Evolutionary conservation across 1,140 invertebrate genomes (phyloP).

Genomic region (Brachionus rotundiformis): DNA sequence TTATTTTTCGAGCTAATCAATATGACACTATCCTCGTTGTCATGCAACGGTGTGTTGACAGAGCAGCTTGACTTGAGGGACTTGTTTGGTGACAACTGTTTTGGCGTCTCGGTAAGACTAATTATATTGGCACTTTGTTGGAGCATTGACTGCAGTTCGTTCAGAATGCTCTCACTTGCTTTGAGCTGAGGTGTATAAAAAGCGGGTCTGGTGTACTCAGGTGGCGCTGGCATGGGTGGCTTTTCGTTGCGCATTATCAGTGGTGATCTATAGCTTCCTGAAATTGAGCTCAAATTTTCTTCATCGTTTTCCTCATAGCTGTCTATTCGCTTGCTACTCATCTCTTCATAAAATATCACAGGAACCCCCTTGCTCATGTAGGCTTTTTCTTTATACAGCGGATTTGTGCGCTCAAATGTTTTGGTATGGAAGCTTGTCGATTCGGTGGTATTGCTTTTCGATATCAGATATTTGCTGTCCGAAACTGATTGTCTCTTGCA

Average conservation of each 20-base stretch:
- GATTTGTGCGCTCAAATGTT: constrained; percentile 4
- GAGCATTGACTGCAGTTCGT: constrained; percentile 34
- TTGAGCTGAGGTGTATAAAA: constrained; percentile 9
- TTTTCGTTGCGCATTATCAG: constrained; percentile 35
- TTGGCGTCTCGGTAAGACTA: constrained; percentile 14
- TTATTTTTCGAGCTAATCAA: constrained; percentile 7
- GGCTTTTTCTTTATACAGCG: constrained; percentile 33
- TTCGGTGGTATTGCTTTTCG: constrained; percentile 26
- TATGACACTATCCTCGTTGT: not conserved
- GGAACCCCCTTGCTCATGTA: constrained; percentile 48
- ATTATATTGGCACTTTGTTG: constrained; percentile 47
- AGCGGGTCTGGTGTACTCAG: not conserved
- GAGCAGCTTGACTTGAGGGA: constrained; percentile 4
- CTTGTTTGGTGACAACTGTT: not conserved
- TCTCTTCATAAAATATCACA: constrained; percentile 50
- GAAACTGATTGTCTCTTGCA: constrained; percentile 13
- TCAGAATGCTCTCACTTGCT: constrained; percentile 33
- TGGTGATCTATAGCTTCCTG: constrained; percentile 5
- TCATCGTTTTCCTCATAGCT: constrained; percentile 27
- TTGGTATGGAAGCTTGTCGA: not conserved
- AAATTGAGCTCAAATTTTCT: not conserved
- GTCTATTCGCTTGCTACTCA: constrained; percentile 18
- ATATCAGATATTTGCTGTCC: not conserved
- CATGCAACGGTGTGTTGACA: not conserved
- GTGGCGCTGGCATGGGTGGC: constrained; percentile 25